Base-by-base conservation (phyloP, 53 echinoderm and acorn worm genomes). In the Luidia sarsii region DNA sequence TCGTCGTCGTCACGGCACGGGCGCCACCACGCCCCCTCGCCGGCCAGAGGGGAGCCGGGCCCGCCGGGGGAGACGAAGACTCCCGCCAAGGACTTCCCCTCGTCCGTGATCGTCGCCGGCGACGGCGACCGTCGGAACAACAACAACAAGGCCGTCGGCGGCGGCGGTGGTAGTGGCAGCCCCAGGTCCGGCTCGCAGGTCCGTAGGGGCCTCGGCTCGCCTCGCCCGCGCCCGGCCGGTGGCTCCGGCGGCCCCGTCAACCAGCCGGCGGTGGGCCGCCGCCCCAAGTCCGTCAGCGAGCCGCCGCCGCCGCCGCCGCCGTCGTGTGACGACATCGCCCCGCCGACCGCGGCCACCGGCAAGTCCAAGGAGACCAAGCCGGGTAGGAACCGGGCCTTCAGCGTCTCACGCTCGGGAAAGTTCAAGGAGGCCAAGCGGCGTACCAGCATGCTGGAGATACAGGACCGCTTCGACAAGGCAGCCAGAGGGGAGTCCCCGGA, bases 331-430 rank as follows among this genome's bases (percentile, higher is more conserved):
- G n/a, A n/a, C n/a, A n/a, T n/a, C n/a, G n/a, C n/a, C n/a, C n/a
- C n/a, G n/a, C 59, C 59, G 10, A 32, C 29, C 13, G 63, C 33
- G 11, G 63, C 18, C 3, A 20, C 15, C 0, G 57, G 37, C 72
- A 37, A 57, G 72, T 56, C 55, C 57, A 72, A 72, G 25, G 72
- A 72, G 38, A 23, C 37, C 38, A 72, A 56, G 15, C 72, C 54
- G 13, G 72, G 72, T 3, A 55, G 39, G 54, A 87, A 87, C 53
- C 64, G 81, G 46, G 80, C 80, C 53, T 77, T 87, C 64, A 87
- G 87, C 43, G 87, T 87, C 20, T 87, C 87, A 19, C 80, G 87
- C 30, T 87, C 87, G 33, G 87, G 87, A 0, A 87, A 87, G 66
- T 80, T 87, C 72, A 87, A 87, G 81, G 87, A 87, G 39, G 45